These are phyloP conservation scores for Syngnathus scovelli DNA, from an alignment of 2,113 vertebrate species.

Conservation along the genomic window DNA sequence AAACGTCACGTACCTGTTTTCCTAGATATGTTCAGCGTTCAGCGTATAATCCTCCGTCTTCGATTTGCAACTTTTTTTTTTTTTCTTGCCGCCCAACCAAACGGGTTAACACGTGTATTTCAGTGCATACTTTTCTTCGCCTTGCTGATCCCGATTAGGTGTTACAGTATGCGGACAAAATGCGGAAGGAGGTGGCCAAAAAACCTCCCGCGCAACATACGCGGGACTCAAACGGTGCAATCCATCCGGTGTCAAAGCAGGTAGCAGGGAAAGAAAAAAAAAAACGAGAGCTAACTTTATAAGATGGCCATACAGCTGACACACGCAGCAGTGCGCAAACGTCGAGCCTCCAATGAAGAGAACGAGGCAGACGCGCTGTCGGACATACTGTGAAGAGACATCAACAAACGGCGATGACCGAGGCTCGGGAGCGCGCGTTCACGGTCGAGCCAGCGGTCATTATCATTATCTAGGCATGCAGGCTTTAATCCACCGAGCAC, in stretches of 20 bases:
- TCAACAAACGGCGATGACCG: conserved; percentile 48
- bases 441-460: conserved; percentile 60
- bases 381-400: conserved; percentile 50
- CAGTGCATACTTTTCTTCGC: conserved; percentile 52
- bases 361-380: conserved; percentile 26
- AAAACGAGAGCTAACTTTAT: conserved; percentile 14
- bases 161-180: conserved; percentile 28
- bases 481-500: conserved; percentile 46
- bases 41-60: conserved; percentile 59
- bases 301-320: conserved; percentile 4
- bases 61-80: conserved; percentile 67
- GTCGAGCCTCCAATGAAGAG: conserved; percentile 33
- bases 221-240: conserved; percentile 49
- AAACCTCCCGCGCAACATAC: conserved; percentile 40
- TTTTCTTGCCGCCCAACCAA: conserved; percentile 30
- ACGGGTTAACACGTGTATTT: conserved; percentile 48
- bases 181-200: conserved; percentile 34
- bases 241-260: conserved; percentile 39
- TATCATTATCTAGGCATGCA: conserved; percentile 39
- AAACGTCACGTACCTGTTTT: conserved; percentile 66
- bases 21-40: conserved; percentile 33
- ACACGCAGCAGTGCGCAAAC: conserved; percentile 25
- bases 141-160: conserved; percentile 28
- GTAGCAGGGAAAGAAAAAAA: not conserved
- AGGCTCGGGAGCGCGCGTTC: conserved; percentile 56